Evolutionary conservation across 2,797 vertebrate species (phyloP), one percentile per base, ranked within the genome.

Genomic region (Propithecus perrieri): DNA sequence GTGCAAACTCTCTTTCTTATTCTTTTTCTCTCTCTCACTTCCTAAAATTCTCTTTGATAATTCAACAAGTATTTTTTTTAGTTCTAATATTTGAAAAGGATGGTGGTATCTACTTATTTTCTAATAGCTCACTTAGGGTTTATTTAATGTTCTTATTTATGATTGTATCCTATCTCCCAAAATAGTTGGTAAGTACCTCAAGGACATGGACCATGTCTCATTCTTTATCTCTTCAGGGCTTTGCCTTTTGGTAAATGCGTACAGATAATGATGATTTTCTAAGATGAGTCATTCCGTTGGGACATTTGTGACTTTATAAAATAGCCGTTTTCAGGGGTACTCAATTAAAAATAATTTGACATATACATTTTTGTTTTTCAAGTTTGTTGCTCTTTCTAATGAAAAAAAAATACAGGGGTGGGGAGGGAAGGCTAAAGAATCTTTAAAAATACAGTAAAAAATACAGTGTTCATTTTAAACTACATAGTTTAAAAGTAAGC

Each of bases 101-200:
- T 9, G 65, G 7, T 69, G 46, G 7, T 59, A 33, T 28, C 18
- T 38, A 85, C 26, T 87, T 85, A 74, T 63, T 95, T 90, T 88
- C 17, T 88, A 75, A n/a, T 79, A 92, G 96, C 7, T 92, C 46
- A 75, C 20, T 81, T 89, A 90, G 3, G 7, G 28, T 75, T 96
- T 79, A 89, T 85, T 94, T 96, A 63, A 48, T 84, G 89, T 95
- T 95, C 12, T 94, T 85, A 90, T 78, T 96, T 67, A 69, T 65
- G 57, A 72, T 76, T 48, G 18, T 89, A 81, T 41, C 12, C 20
- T 46, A 7, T 81, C 74, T 92, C 61, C 67, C 63, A 69, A 96
- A 91, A 91, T 57, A 94, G 48, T 76, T 84, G 71, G 59, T 79
- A 96, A 81, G 26, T 14, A 65, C 57, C 46, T 93, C 72, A 41